phyloP scores from a whole-genome alignment of 2,113 vertebrate genomes.

The Terrapene triunguis region DNA sequence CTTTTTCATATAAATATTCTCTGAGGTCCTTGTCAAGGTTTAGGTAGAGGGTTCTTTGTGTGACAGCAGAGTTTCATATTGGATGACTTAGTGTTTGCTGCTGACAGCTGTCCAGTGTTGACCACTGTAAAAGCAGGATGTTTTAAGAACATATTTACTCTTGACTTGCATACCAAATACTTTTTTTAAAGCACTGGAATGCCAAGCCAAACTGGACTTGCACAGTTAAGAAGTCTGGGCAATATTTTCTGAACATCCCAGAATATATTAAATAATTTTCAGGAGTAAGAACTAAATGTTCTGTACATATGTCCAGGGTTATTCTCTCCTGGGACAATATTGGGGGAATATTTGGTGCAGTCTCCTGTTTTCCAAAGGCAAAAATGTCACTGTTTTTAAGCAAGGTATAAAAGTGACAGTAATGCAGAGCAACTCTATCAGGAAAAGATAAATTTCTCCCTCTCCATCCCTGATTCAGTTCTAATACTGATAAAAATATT shows the following conservation, averaged over 20 bases:
- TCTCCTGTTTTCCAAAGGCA: constrained; percentile 17
- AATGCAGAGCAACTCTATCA: neutral
- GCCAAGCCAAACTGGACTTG: neutral
- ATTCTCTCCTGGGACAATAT: neutral
- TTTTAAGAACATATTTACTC: constrained; percentile 46
- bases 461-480: neutral
- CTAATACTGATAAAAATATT: neutral
- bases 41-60: constrained; percentile 36
- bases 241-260: neutral
- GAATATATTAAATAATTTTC: constrained; percentile 9
- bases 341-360: neutral
- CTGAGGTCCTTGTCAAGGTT: constrained; percentile 25
- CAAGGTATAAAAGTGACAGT: constrained; percentile 19
- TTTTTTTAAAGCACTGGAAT: constrained; percentile 21
- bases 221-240: neutral
- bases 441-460: neutral
- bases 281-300: neutral
- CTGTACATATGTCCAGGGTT: neutral
- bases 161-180: constrained; percentile 10
- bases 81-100: constrained; percentile 44
- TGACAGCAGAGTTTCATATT: constrained; percentile 56
- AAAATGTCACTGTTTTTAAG: neutral
- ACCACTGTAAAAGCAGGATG: constrained; percentile 28
- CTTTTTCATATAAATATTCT: constrained; percentile 36
- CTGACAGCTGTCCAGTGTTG: constrained; percentile 58